phyloP scores from a whole-genome alignment of 2,888 invertebrate genomes.

The Cephus nigrinus region DNA sequence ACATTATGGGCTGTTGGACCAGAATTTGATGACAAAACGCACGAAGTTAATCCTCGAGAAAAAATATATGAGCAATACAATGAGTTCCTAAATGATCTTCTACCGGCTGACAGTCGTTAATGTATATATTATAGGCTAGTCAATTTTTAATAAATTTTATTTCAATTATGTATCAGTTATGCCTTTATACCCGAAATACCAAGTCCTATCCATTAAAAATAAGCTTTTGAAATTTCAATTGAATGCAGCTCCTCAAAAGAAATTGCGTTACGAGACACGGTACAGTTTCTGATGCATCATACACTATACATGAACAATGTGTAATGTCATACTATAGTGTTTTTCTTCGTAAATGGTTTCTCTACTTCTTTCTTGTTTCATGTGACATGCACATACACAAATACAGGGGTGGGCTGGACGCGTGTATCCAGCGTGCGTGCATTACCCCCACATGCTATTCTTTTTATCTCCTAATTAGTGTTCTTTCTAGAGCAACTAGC shows the following conservation, averaged over 20 bases:
- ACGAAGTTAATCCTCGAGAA: slow-evolving; percentile 72
- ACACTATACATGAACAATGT: no score
- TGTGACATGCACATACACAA: background rate
- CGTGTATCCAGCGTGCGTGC: background rate
- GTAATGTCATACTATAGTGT: background rate
- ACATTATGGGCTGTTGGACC: slow-evolving; percentile 90
- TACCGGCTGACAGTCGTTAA: slow-evolving; percentile 68
- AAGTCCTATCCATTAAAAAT: no score
- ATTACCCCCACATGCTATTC: background rate
- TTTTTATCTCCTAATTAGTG: slow-evolving; percentile 14
- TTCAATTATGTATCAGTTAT: background rate
- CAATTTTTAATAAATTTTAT: background rate
- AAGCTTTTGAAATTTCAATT: no score
- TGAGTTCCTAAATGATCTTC: slow-evolving; percentile 72
- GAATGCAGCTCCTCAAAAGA: no score
- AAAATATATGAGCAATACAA: slow-evolving; percentile 78
- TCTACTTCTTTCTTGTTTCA: background rate
- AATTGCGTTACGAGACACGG: no score
- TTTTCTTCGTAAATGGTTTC: background rate
- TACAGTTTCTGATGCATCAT: no score
- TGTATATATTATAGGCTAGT: background rate
- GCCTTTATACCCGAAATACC: background rate
- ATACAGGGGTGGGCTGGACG: no score
- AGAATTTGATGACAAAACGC: slow-evolving; percentile 79
- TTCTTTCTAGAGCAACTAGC: slow-evolving; percentile 11